Percentiles rank a stretch among this genome's conserved stretches.
Conservation (phyloP, 2,797 vertebrate species). For the Premnoplex brunnescens region DNA sequence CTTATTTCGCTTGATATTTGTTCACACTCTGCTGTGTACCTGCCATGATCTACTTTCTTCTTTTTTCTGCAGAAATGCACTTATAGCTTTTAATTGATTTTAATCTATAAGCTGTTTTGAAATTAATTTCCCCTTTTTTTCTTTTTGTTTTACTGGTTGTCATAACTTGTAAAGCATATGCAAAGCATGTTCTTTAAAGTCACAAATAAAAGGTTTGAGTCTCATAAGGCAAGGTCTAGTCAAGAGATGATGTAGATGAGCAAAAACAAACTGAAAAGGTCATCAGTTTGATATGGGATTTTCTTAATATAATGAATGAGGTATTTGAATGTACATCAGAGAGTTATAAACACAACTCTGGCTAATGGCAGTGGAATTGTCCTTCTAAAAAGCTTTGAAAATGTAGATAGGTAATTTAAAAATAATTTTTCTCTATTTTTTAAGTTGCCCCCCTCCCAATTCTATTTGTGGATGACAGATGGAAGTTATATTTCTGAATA, state of each 20-base stretch:
- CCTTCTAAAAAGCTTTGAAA: background rate
- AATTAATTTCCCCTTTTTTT: background rate
- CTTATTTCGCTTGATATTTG: background rate
- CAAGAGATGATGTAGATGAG: background rate
- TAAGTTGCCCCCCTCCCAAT: background rate
- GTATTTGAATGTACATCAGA: background rate
- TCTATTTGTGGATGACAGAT: background rate
- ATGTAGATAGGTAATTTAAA: background rate
- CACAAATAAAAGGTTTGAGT: background rate
- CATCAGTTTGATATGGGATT: background rate
- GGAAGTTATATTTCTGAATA: conserved; percentile 11
- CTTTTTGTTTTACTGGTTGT: background rate
- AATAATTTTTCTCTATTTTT: background rate
- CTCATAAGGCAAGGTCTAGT: background rate
- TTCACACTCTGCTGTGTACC: background rate
- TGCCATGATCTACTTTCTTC: background rate
- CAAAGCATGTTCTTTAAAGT: background rate
- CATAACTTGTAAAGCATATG: background rate
- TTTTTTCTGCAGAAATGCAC: background rate
- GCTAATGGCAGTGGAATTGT: background rate
- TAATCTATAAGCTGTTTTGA: background rate
- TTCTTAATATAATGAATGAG: background rate
- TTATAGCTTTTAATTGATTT: background rate
- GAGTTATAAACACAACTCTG: background rate
- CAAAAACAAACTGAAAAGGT: conserved; percentile 17